Evolutionary conservation across 1,140 invertebrate genomes (phyloP), one percentile per base, ranked within the genome.

Genomic region (Streblospio benedicti): DNA sequence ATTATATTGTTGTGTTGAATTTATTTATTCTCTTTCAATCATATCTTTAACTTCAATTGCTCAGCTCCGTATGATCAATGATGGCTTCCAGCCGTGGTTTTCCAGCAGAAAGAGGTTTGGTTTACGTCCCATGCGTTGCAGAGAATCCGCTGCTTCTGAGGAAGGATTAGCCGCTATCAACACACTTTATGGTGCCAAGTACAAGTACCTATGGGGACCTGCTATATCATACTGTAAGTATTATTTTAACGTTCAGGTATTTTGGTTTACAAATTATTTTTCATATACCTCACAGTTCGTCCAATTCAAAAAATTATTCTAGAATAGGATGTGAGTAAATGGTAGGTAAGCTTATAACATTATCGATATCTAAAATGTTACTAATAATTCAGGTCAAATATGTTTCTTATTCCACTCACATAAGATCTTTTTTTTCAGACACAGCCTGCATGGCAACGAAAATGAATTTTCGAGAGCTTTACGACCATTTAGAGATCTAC

Each of bases 41-140:
- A 57, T 50, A 31, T 30, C 49, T 43, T 53, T 47, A 50, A 61
- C 45, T 68, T 67, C 65, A 70, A 55, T 43, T 50, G 25, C 12
- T 31, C 56, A 76, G 73, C 69, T 72, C 57, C 70, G 74, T n/a
- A 66, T 67, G 49, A 67, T 68, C 38, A 76, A 76, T 69, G 74
- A 76, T 65, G 73, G 74, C 18, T 59, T 76, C n/a, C 76, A 77
- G 58, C 72, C 72, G 0, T 77, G 76, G 76, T 76, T 68, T 63
- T 68, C 69, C 28, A 70, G 76, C 52, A 57, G 75, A 25, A 65
- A 67, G 41, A 63, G 67, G 50, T 77, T 74, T 66, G 72, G 70
- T 35, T 49, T 77, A 25, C 62, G 69, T 3, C 58, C 66, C 25
- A 35, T 67, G n/a, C 55, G 61, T 2, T 64, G 66, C 9, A 57